phyloP scores from a whole-genome alignment of 2,797 vertebrate genomes.

The Eurystomus glaucurus region DNA sequence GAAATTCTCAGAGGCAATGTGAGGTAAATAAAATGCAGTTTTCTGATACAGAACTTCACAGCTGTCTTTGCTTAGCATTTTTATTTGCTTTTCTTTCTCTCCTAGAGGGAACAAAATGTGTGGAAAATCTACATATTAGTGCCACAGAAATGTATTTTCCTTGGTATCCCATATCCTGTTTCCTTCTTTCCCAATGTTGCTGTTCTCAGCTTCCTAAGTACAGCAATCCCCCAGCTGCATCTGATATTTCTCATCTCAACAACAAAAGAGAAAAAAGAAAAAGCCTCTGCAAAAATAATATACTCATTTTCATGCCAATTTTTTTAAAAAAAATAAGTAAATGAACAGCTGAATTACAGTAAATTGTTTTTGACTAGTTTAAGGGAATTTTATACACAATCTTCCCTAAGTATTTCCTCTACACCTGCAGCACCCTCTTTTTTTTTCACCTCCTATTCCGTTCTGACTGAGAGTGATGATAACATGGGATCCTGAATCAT shows the following conservation, averaged over 20 bases:
- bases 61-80: constrained; percentile 45
- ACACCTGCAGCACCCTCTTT: constrained; percentile 64
- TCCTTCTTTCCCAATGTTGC: constrained; percentile 50
- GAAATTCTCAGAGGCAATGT: not conserved
- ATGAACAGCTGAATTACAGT: constrained; percentile 69
- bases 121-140: constrained; percentile 46
- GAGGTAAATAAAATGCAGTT: not conserved
- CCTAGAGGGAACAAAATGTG: not conserved
- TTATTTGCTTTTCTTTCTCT: constrained; percentile 38
- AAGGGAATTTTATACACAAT: constrained; percentile 59
- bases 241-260: constrained; percentile 35
- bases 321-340: constrained; percentile 55
- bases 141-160: constrained; percentile 32
- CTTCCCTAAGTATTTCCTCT: constrained; percentile 66
- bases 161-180: constrained; percentile 46
- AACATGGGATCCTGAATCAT: constrained; percentile 42
- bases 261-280: constrained; percentile 13
- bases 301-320: constrained; percentile 54
- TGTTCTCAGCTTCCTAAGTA: constrained; percentile 59
- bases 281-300: constrained; percentile 53
- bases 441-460: not conserved
- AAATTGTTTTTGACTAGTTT: constrained; percentile 62
- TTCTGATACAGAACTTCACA: constrained; percentile 12
- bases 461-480: constrained; percentile 21
- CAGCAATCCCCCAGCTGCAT: constrained; percentile 69